Base-by-base conservation (phyloP, 2,113 vertebrate genomes). In the Caracal caracal region DNA sequence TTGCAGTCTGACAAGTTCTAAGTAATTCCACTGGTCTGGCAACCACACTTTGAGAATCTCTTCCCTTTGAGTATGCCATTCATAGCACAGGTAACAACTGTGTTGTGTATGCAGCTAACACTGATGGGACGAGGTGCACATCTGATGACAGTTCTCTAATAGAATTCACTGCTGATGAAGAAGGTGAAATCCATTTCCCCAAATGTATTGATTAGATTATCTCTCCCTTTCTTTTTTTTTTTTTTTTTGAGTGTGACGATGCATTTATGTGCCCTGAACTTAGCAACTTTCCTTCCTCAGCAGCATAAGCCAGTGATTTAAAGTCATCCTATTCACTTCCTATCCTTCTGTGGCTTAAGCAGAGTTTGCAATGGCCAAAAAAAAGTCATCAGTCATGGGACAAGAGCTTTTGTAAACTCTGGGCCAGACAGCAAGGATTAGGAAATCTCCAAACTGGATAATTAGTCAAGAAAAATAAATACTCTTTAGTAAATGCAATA, bases 401-500 rank as follows among this genome's bases (percentile, higher is more conserved):
- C 20, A 53, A 85, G 43, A 88, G 71, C 12, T 85, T 90, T 75
- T 90, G 70, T 68, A 95, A 96, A 95, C 7, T 90, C 3, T 53
- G 73, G 56, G 33, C 17, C 56, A 88, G 49, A 81, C 15, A 90
- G 40, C 7, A 88, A 43, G 33, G 19, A 95, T 93, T 95, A 85
- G 49, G 28, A 81, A 80, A 73, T 65, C 76, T 94, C 5, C 61
- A 89, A 92, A 94, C 56, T 92, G 49, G 20, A 75, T 94, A 94
- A 95, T 97, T 84, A 84, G n/a, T 68, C 65, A 88, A 53, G 92
- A 95, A 81, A 97, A 95, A 73, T 71, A 88, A 93, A 88, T 68
- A 68, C 22, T 51, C 47, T 66, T 91, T 92, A 93, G 59, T 30
- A 92, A 93, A 85, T 5, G n/a, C 20, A 0, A 2, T 87, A 82